A percentile compares a stretch with the other conserved stretches of the same genome.
phyloP scores from a whole-genome alignment of 2,888 invertebrate genomes.

The Mesorhabditis spiculigera region DNA sequence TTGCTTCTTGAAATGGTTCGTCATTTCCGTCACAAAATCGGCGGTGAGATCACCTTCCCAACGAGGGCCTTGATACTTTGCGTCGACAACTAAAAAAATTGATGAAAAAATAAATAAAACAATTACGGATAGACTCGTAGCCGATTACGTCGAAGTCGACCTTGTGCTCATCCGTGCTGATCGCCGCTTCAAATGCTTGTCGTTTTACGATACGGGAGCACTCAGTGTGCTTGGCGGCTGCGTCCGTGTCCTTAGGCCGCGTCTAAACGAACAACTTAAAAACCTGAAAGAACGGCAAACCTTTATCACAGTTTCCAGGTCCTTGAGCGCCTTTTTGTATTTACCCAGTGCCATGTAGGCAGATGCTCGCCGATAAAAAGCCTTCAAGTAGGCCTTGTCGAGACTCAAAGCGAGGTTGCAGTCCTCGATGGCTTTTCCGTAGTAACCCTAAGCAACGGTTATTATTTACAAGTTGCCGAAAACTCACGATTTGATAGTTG shows the following conservation, averaged over 20 bases:
- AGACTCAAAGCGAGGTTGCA: neutral
- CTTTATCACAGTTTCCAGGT: slow-evolving; percentile 80
- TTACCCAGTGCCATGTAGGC: slow-evolving; percentile 96
- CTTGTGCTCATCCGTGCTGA: slow-evolving; percentile 83
- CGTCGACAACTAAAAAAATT: slow-evolving; percentile 76
- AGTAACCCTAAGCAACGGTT: neutral
- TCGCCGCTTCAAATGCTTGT: slow-evolving; percentile 92
- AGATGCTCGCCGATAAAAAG: slow-evolving; percentile 91
- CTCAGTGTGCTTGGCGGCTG: slow-evolving; percentile 83
- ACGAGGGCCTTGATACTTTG: slow-evolving; percentile 85
- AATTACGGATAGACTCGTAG: too few species aligned
- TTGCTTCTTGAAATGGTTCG: slow-evolving; percentile 84
- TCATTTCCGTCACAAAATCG: slow-evolving; percentile 81
- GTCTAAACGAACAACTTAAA: slow-evolving; percentile 71
- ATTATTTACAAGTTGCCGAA: neutral
- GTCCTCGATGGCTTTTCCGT: neutral
- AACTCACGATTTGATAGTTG: neutral
- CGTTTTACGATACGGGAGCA: slow-evolving; percentile 92
- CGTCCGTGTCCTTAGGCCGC: slow-evolving; percentile 88
- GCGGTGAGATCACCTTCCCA: slow-evolving; percentile 77
- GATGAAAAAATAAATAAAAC: too few species aligned
- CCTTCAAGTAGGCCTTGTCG: slow-evolving; percentile 60
- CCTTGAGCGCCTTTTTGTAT: slow-evolving; percentile 89
- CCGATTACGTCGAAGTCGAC: slow-evolving; percentile 82
- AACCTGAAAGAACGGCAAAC: too few species aligned